Conservation (phyloP, 2,888 invertebrate species). For the Monopis laevigella region DNA sequence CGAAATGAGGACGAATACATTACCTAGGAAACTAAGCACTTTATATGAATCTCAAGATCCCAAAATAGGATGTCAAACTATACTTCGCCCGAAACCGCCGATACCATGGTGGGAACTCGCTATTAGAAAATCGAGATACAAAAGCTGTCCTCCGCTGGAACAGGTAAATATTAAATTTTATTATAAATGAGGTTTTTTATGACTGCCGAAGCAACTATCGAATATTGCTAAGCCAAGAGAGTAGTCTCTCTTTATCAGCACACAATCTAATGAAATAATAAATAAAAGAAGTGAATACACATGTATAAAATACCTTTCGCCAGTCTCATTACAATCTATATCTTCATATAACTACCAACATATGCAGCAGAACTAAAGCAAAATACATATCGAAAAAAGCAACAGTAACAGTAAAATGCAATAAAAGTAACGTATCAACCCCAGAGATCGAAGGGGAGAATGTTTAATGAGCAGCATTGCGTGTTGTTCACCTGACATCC, state of each 20-base stretch:
- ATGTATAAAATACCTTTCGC: too few species aligned
- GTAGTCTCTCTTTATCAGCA: too few species aligned
- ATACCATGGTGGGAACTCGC: slow-evolving; percentile 93
- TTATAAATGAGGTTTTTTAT: too few species aligned
- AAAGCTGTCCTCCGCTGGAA: slow-evolving; percentile 84
- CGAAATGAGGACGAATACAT: slow-evolving; percentile 37
- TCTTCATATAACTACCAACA: too few species aligned
- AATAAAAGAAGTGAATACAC: too few species aligned
- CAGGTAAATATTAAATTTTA: slow-evolving; percentile 44
- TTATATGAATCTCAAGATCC: slow-evolving; percentile 68
- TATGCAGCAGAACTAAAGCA: too few species aligned
- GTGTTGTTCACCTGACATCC: slow-evolving; percentile 35
- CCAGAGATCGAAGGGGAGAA: slow-evolving; percentile 35
- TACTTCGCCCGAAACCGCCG: slow-evolving; percentile 72
- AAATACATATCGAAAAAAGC: too few species aligned
- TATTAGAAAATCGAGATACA: slow-evolving; percentile 79
- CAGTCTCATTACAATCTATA: too few species aligned
- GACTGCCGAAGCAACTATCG: too few species aligned
- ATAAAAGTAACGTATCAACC: slow-evolving; percentile 31
- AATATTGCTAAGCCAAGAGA: too few species aligned
- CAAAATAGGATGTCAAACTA: slow-evolving; percentile 74
- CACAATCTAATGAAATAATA: too few species aligned
- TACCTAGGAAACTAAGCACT: slow-evolving; percentile 54
- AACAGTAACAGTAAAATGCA: slow-evolving; percentile 25
- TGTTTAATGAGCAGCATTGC: slow-evolving; percentile 31